A percentile compares a stretch with the other conserved stretches of the same genome.
Conservation (phyloP, 2,797 vertebrate genomes). For the Amblyopsis hoosieri region DNA sequence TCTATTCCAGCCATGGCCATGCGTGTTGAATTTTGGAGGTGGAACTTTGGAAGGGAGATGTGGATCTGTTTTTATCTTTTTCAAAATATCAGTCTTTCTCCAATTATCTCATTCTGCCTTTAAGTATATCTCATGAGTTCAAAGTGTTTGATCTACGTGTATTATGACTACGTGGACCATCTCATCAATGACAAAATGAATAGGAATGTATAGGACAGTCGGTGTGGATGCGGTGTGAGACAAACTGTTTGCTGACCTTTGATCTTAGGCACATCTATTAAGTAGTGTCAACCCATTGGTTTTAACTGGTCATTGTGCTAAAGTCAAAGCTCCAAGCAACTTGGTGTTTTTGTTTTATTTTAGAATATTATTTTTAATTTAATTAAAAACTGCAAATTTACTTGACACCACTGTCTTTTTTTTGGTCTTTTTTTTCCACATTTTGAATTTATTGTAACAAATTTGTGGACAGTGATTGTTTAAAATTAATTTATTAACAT, state of each 20-base stretch:
- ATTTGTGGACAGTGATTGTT: conserved; percentile 1
- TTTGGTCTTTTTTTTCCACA: not conserved
- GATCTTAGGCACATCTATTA: not conserved
- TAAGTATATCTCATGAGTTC: too few relatives aligned
- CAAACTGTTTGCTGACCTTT: not conserved
- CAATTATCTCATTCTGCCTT: too few relatives aligned
- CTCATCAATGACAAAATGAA: too few relatives aligned
- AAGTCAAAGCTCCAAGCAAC: not conserved
- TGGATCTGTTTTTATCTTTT: too few relatives aligned
- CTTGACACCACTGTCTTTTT: conserved; percentile 40
- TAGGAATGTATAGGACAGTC: too few relatives aligned
- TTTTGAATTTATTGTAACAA: conserved; percentile 5
- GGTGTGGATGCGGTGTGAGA: too few relatives aligned
- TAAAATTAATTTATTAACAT: not conserved
- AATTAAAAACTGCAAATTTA: conserved; percentile 21
- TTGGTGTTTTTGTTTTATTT: not conserved
- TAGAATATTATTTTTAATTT: not conserved
- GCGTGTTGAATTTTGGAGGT: too few relatives aligned
- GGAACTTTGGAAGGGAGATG: too few relatives aligned
- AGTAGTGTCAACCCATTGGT: not conserved
- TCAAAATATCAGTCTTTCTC: too few relatives aligned
- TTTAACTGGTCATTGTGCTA: not conserved
- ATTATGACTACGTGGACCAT: too few relatives aligned
- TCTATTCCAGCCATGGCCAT: too few relatives aligned
- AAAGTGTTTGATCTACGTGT: too few relatives aligned